Percentiles rank a stretch among this genome's conserved stretches.
Conservation (phyloP, 2,888 invertebrate species). For the Lapara coniferarum region DNA sequence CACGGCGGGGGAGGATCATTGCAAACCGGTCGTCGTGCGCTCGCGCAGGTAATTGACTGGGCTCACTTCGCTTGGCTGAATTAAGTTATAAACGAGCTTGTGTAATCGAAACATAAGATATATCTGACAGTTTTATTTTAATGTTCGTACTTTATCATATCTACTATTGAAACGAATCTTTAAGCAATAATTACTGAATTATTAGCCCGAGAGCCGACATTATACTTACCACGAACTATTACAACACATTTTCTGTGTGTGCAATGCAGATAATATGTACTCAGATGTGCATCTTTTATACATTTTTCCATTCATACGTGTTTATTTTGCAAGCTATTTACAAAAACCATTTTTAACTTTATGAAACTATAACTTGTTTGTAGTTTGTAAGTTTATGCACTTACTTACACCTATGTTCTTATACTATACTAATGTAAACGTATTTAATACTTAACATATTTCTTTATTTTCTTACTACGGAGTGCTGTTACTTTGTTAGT, state of each 20-base stretch:
- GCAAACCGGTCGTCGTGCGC: slow-evolving; percentile 76
- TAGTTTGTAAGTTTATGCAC: too few species aligned
- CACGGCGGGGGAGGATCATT: slow-evolving; percentile 55
- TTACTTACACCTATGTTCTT: too few species aligned
- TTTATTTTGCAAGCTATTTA: background rate
- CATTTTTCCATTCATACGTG: too few species aligned
- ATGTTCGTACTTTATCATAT: slow-evolving; percentile 50
- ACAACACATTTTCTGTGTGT: background rate
- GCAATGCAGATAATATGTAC: background rate
- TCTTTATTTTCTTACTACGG: slow-evolving; percentile 13
- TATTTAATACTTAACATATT: background rate
- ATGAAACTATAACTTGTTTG: background rate
- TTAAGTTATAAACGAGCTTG: slow-evolving; percentile 77
- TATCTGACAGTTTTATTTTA: slow-evolving; percentile 57
- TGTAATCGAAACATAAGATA: slow-evolving; percentile 64
- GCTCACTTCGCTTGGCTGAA: slow-evolving; percentile 59
- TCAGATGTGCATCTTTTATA: background rate
- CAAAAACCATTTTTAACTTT: background rate
- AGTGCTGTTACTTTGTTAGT: background rate
- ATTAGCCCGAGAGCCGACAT: background rate
- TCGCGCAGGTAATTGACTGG: slow-evolving; percentile 78
- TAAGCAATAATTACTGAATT: slow-evolving; percentile 18
- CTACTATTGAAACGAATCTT: slow-evolving; percentile 36
- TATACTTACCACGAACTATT: too few species aligned
- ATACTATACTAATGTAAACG: background rate